A percentile compares a stretch with the other conserved stretches of the same genome.
These are phyloP conservation scores for Hippoglossus hippoglossus DNA, from an alignment of 2,797 vertebrate genomes.

Conservation along the genomic window DNA sequence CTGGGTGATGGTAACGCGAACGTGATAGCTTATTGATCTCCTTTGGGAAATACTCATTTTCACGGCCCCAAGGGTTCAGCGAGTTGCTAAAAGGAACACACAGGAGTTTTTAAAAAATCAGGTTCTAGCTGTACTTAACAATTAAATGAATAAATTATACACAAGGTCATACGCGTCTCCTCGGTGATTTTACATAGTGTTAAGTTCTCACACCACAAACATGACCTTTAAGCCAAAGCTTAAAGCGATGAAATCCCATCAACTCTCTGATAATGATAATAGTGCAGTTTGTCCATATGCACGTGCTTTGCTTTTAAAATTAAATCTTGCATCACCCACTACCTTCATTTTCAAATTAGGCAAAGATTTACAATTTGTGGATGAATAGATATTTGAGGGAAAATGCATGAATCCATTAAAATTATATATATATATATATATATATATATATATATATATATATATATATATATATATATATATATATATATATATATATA, in stretches of 20 bases:
- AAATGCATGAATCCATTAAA: too few relatives aligned
- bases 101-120: slow-evolving; percentile 15
- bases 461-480: too few relatives aligned
- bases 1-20: slow-evolving; percentile 50
- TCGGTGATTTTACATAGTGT: neutral
- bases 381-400: too few relatives aligned
- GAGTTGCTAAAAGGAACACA: slow-evolving; percentile 27
- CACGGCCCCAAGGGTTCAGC: slow-evolving; percentile 1
- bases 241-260: slow-evolving; percentile 25
- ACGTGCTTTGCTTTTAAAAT: neutral
- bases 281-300: neutral
- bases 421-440: too few relatives aligned
- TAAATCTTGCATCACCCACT: neutral
- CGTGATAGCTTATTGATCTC: slow-evolving; percentile 59
- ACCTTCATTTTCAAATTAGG: neutral
- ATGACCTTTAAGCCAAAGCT: slow-evolving; percentile 41
- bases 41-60: slow-evolving; percentile 52
- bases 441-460: too few relatives aligned
- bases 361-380: too few relatives aligned
- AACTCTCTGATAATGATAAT: slow-evolving; percentile 15
- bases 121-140: slow-evolving; percentile 11
- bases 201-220: neutral
- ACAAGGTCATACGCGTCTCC: slow-evolving; percentile 2
- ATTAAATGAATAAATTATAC: slow-evolving; percentile 10
- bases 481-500: too few relatives aligned